Conservation (phyloP, 2,888 invertebrate genomes). For the Dryococelus australis region DNA sequence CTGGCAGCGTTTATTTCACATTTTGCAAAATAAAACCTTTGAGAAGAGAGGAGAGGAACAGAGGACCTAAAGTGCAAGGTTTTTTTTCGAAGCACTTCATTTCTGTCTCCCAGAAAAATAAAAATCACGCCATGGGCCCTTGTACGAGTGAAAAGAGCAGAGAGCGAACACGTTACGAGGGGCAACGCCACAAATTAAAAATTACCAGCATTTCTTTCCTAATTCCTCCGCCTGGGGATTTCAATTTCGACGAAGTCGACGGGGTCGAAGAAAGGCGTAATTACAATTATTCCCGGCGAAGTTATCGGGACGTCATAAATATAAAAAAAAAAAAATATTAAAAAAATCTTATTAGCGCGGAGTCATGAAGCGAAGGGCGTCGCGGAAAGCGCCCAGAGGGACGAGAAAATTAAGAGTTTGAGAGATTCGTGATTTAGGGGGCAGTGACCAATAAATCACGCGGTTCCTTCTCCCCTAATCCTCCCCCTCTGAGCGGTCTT, state of each 20-base stretch:
- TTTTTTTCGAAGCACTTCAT: too few species aligned
- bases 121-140: too few species aligned
- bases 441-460: constrained; percentile 23
- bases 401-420: not conserved
- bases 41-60: too few species aligned
- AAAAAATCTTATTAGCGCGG: not conserved
- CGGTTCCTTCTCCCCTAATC: not conserved
- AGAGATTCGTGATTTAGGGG: not conserved
- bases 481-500: not conserved
- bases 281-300: not conserved
- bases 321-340: not conserved
- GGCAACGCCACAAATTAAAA: not conserved
- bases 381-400: not conserved
- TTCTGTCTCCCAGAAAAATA: too few species aligned
- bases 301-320: not conserved
- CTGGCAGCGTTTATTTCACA: too few species aligned
- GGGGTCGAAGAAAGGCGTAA: not conserved
- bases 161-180: too few species aligned
- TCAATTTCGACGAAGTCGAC: not conserved
- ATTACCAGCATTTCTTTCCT: not conserved
- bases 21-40: too few species aligned
- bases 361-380: not conserved
- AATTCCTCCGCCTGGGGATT: not conserved
- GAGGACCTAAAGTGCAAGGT: too few species aligned
- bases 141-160: too few species aligned